phyloP scores from a whole-genome alignment of 2,888 invertebrate genomes.

The Sphaerophoria taeniata region DNA sequence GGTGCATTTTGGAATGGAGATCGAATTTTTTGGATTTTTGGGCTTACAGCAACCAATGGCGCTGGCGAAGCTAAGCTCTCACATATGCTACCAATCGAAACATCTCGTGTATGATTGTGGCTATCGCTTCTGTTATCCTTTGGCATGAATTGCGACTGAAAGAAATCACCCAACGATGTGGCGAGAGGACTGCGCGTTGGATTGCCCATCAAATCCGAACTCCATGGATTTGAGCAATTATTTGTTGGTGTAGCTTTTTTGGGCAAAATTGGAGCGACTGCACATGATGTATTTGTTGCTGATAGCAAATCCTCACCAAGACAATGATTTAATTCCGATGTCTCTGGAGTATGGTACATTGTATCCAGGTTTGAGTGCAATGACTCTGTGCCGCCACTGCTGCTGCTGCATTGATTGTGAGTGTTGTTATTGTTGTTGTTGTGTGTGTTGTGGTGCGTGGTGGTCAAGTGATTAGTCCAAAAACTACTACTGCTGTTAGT shows the following conservation, averaged over 20 bases:
- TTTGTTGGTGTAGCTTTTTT: conserved; percentile 52
- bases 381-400: conserved; percentile 37
- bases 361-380: conserved; percentile 41
- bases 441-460: neutral
- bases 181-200: conserved; percentile 44
- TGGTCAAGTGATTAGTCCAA: conserved; percentile 67
- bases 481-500: conserved; percentile 73
- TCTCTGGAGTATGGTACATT: conserved; percentile 35
- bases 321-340: conserved; percentile 44
- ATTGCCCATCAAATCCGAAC: conserved; percentile 42
- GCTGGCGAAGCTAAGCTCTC: conserved; percentile 77
- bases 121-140: conserved; percentile 48
- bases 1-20: conserved; percentile 81
- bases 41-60: conserved; percentile 79
- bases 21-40: conserved; percentile 78
- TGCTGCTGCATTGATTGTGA: conserved; percentile 35
- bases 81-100: conserved; percentile 33
- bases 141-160: conserved; percentile 45
- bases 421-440: conserved; percentile 1
- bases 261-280: conserved; percentile 48
- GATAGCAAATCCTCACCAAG: conserved; percentile 42
- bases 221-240: conserved; percentile 29
- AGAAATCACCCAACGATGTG: conserved; percentile 50
- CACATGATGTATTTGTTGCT: conserved; percentile 45
- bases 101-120: conserved; percentile 38